Evolutionary conservation across 2,888 invertebrate species (phyloP).

Genomic region (Polyommatus iphigenia): DNA sequence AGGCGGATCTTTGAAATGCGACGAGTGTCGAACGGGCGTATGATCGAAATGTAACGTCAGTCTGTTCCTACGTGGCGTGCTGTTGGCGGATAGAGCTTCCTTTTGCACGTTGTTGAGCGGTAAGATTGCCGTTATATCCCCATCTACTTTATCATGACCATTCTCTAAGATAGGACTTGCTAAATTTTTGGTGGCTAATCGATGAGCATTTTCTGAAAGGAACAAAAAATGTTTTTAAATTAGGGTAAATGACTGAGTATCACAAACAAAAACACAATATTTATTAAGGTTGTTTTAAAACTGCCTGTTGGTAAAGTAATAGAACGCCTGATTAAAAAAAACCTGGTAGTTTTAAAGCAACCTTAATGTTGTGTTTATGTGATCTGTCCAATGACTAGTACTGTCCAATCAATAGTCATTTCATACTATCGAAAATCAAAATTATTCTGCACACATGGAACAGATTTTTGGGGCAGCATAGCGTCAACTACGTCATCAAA

Average conservation of each 20-base stretch:
- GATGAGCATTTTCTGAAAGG: conserved; percentile 87
- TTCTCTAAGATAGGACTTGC: conserved; percentile 65
- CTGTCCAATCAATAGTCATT: too few relatives aligned
- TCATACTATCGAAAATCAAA: background rate
- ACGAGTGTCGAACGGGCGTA: conserved; percentile 84
- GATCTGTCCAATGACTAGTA: too few relatives aligned
- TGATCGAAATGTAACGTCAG: conserved; percentile 88
- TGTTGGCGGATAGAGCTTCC: conserved; percentile 45
- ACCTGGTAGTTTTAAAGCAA: too few relatives aligned
- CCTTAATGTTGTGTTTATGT: too few relatives aligned
- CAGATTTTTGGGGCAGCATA: too few relatives aligned
- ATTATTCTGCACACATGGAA: too few relatives aligned
- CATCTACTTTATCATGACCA: conserved; percentile 63
- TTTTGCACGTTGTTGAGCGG: conserved; percentile 25
- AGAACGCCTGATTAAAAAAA: too few relatives aligned
- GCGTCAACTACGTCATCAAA: too few relatives aligned
- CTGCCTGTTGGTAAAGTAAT: too few relatives aligned
- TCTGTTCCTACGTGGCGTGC: conserved; percentile 82
- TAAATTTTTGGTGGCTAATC: conserved; percentile 75
- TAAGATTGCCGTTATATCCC: conserved; percentile 50
- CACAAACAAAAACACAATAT: too few relatives aligned
- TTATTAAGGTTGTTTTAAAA: too few relatives aligned
- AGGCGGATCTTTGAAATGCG: conserved; percentile 87
- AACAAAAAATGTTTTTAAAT: background rate
- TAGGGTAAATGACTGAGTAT: too few relatives aligned